Evolutionary conservation across 2,888 invertebrate species (phyloP).

Genomic region (Lacanobia oleracea): DNA sequence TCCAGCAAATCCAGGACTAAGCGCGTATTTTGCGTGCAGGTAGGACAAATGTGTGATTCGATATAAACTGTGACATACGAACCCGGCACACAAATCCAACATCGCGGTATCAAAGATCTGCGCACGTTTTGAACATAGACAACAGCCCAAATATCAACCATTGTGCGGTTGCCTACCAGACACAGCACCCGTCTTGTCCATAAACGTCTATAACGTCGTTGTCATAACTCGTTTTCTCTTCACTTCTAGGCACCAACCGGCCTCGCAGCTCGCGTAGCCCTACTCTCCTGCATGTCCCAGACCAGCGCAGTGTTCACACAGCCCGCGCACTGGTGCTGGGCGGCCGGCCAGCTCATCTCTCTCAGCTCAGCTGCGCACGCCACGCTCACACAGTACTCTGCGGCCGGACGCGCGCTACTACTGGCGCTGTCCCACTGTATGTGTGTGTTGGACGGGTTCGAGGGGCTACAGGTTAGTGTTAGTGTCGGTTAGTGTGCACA

Average conservation of each 20-base stretch:
- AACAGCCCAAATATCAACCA: too few species aligned
- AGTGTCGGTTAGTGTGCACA: not conserved
- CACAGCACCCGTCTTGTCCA: too few species aligned
- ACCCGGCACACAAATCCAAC: too few species aligned
- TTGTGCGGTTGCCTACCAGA: too few species aligned
- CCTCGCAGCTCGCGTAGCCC: conserved; percentile 78
- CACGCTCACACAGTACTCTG: conserved; percentile 72
- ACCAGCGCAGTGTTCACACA: conserved; percentile 71
- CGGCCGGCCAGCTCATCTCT: conserved; percentile 73
- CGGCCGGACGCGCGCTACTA: conserved; percentile 73
- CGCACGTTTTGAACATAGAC: too few species aligned
- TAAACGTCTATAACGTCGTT: too few species aligned
- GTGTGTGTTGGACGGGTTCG: conserved; percentile 75
- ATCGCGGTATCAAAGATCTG: too few species aligned
- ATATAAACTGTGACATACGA: too few species aligned
- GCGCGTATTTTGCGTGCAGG: too few species aligned
- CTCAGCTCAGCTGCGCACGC: conserved; percentile 70
- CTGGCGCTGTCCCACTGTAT: conserved; percentile 76
- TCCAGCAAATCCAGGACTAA: too few species aligned
- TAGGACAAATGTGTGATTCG: too few species aligned
- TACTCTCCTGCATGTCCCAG: conserved; percentile 74
- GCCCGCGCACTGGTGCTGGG: conserved; percentile 80
- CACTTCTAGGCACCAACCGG: conserved; percentile 79
- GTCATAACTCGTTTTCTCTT: not conserved
- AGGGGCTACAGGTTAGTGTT: conserved; percentile 68